Percentiles rank a stretch among this genome's conserved stretches.
Evolutionary conservation across 37 sponge, comb jelly and placozoan species (phyloP).

Genomic region (Amphimedon queenslandica): DNA sequence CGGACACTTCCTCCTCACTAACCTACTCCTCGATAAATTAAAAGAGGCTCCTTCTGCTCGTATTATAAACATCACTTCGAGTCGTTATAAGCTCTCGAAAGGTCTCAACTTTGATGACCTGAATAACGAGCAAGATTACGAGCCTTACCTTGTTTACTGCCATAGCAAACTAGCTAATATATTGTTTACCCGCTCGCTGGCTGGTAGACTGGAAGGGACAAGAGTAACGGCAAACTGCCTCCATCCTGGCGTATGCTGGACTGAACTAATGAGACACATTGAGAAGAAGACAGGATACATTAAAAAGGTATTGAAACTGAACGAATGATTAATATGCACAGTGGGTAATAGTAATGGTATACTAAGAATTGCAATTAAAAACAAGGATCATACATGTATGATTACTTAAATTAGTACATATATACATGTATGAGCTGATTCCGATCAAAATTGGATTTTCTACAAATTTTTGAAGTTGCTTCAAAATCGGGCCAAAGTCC

Average conservation of each 20-base stretch:
- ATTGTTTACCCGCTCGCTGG: conserved; percentile 55
- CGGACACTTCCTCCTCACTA: conserved; percentile 81
- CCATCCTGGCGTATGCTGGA: conserved; percentile 51
- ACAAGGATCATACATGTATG: too few relatives aligned
- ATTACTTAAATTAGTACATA: too few relatives aligned
- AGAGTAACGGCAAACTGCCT: conserved; percentile 52
- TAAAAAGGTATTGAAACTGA: too few relatives aligned
- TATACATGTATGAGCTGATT: too few relatives aligned
- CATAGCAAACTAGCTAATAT: conserved; percentile 72
- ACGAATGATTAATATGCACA: too few relatives aligned
- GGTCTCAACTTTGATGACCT: conserved; percentile 70
- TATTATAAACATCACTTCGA: conserved; percentile 58
- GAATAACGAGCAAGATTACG: conserved; percentile 36
- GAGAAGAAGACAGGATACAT: too few relatives aligned
- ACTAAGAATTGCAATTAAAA: too few relatives aligned
- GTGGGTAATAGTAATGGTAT: too few relatives aligned
- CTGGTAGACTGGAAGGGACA: conserved; percentile 43
- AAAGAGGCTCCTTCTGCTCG: conserved; percentile 51
- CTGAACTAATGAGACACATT: too few relatives aligned
- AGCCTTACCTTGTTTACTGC: conserved; percentile 15
- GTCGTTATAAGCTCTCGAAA: conserved; percentile 6
- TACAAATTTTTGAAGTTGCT: too few relatives aligned
- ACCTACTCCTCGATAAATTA: conserved; percentile 52
- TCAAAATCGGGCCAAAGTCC: too few relatives aligned
- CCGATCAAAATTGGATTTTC: too few relatives aligned